phyloP scores from a whole-genome alignment of 2,113 vertebrate genomes.

The Pteruthius melanotis region DNA sequence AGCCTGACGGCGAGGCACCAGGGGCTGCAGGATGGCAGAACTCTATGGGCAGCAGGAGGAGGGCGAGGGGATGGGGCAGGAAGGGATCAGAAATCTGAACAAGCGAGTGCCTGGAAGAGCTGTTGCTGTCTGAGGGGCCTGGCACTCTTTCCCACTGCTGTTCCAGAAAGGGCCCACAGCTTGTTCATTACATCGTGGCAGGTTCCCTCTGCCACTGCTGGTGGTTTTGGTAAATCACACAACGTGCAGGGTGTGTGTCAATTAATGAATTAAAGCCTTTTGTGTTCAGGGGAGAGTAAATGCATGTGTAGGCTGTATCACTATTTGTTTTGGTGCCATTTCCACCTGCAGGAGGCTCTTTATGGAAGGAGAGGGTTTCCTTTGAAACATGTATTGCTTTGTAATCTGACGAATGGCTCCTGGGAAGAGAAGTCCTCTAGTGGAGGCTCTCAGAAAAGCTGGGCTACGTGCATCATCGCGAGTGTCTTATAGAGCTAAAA shows the following conservation, averaged over 20 bases:
- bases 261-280: background rate
- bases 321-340: background rate
- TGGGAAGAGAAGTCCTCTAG: background rate
- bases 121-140: background rate
- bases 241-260: background rate
- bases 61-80: background rate
- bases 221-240: background rate
- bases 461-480: background rate
- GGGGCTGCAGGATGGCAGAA: background rate
- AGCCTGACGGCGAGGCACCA: background rate
- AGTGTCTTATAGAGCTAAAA: background rate
- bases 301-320: background rate
- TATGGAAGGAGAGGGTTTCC: background rate
- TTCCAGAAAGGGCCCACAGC: background rate
- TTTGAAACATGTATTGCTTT: background rate
- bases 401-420: background rate
- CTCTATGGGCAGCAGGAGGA: background rate
- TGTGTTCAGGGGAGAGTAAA: background rate
- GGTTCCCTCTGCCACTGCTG: background rate
- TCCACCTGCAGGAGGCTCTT: background rate
- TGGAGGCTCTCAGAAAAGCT: conserved; percentile 1
- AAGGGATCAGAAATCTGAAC: background rate
- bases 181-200: accelerated
- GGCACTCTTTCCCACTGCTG: background rate
- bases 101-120: background rate